These are phyloP conservation scores for Tokudaia tokunoshimensis DNA, from an alignment of 2,797 vertebrate species.

Conservation along the genomic window DNA sequence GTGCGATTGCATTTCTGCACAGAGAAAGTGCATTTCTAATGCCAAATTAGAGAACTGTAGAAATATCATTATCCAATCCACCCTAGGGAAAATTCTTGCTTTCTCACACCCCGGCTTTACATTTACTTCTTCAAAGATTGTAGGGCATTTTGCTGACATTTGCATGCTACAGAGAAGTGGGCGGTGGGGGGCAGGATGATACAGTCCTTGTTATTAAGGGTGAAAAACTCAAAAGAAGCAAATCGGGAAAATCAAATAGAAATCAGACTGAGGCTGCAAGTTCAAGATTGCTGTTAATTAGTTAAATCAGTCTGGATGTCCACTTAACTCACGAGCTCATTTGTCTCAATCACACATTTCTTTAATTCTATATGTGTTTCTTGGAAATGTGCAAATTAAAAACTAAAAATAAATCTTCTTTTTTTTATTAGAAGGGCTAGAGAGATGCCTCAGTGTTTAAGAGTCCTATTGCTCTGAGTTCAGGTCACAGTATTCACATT, in stretches of 20 bases:
- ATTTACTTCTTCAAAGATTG: constrained; percentile 24
- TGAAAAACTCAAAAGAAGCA: constrained; percentile 44
- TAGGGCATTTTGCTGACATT: constrained; percentile 32
- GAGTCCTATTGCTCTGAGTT: not conserved
- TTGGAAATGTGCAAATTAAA: constrained; percentile 45
- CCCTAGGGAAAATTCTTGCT: not conserved
- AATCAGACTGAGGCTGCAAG: not conserved
- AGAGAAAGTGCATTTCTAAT: constrained; percentile 27
- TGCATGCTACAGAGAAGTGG: constrained; percentile 12
- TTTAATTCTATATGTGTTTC: constrained; percentile 5
- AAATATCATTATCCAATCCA: constrained; percentile 44
- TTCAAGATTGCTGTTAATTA: not conserved
- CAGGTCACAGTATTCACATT: not conserved
- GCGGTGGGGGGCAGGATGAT: not conserved
- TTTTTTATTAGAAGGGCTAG: not conserved
- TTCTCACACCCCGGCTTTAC: constrained; percentile 30
- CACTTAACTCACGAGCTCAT: not conserved
- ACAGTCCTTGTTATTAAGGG: not conserved
- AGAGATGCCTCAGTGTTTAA: not conserved
- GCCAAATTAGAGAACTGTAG: constrained; percentile 46
- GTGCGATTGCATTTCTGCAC: constrained; percentile 48
- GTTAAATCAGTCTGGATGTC: not conserved
- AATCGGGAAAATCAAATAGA: constrained; percentile 24
- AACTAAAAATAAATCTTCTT: not conserved
- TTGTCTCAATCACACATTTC: not conserved